Percentiles rank a stretch among this genome's conserved stretches.
Conservation (phyloP, 1,140 invertebrate species). For the Drosophila pachea region DNA sequence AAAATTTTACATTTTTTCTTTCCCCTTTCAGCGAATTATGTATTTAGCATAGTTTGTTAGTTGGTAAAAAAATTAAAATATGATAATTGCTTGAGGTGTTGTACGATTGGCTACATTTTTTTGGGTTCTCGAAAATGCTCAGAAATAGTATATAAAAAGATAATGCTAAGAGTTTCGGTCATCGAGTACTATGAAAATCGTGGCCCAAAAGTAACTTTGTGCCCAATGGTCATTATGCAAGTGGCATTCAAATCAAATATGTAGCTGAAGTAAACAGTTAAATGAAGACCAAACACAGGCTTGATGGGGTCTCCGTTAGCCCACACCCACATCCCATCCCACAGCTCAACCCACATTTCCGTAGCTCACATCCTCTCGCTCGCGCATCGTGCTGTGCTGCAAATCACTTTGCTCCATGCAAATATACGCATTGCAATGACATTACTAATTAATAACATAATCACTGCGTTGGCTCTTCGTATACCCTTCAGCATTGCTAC, state of each 20-base stretch:
- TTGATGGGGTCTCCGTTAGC: conserved; percentile 3
- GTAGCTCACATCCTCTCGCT: neutral
- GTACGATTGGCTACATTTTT: conserved; percentile 19
- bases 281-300: conserved; percentile 34
- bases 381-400: conserved; percentile 38
- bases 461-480: conserved; percentile 62
- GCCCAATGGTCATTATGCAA: conserved; percentile 39
- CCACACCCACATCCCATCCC: too few relatives aligned
- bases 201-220: conserved; percentile 8
- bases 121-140: neutral
- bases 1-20: conserved; percentile 39
- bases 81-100: conserved; percentile 46
- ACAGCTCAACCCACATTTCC: neutral
- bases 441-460: conserved; percentile 75
- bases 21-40: conserved; percentile 42
- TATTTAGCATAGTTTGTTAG: conserved; percentile 59
- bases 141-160: neutral
- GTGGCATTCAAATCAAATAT: conserved; percentile 46
- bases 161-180: neutral
- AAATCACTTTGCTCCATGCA: conserved; percentile 62
- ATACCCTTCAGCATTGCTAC: conserved; percentile 5
- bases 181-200: conserved; percentile 1
- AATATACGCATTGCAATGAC: conserved; percentile 61
- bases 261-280: conserved; percentile 35
- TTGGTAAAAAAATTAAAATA: conserved; percentile 42